Percentiles rank a stretch among this genome's conserved stretches.
phyloP scores from a whole-genome alignment of 2,797 vertebrate species.

The Lagocephalus sceleratus region DNA sequence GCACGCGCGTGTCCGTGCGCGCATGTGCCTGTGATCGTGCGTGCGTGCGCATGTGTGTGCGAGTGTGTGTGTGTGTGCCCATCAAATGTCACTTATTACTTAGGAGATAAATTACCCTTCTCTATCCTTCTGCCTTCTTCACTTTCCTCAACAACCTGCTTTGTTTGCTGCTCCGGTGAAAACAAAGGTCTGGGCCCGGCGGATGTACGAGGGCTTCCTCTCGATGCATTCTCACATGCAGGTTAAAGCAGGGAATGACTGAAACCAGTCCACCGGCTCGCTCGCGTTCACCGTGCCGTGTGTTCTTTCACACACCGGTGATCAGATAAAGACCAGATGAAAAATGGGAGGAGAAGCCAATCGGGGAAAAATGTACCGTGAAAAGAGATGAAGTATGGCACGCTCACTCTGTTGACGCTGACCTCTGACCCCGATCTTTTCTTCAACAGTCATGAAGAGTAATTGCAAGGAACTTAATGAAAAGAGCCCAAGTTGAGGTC shows the following conservation, averaged over 20 bases:
- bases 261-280: no score
- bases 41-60: conserved; percentile 7
- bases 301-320: no score
- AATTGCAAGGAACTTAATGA: neutral
- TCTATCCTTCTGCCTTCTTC: conserved; percentile 18
- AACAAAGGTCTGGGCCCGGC: conserved; percentile 1
- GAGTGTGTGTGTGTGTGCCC: conserved; percentile 29
- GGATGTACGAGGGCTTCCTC: neutral
- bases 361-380: neutral
- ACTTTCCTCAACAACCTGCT: conserved; percentile 20
- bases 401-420: conserved; percentile 4
- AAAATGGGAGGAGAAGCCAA: no score
- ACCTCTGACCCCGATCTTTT: conserved; percentile 26
- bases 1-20: conserved; percentile 25
- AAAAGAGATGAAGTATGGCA: conserved; percentile 5
- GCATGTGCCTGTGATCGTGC: conserved; percentile 1
- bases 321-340: no score
- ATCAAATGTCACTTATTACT: conserved; percentile 59
- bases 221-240: no score
- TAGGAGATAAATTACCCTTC: conserved; percentile 42
- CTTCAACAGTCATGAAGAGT: neutral
- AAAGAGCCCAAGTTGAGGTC: no score
- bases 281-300: no score
- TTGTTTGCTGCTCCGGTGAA: conserved; percentile 4
- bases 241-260: no score